Percentiles rank a stretch among this genome's conserved stretches.
These are phyloP conservation scores for Macrotus californicus DNA, from an alignment of 2,113 vertebrate species.

Conservation along the genomic window DNA sequence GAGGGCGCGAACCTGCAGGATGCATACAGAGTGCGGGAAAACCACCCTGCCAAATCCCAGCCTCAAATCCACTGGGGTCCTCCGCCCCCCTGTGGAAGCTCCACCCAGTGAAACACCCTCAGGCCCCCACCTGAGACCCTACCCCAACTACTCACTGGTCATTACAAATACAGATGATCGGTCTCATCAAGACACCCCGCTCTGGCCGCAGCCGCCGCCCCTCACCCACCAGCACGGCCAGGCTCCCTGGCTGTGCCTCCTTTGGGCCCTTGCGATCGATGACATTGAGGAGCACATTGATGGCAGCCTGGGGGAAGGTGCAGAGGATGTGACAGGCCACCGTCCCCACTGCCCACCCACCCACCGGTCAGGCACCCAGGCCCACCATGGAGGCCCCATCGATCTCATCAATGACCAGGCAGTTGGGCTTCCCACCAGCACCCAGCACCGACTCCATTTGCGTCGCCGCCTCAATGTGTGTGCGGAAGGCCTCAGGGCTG, in stretches of 20 bases:
- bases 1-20: slow-evolving; percentile 87
- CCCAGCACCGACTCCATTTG: slow-evolving; percentile 98
- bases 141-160: slow-evolving; percentile 84
- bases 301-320: slow-evolving; percentile 82
- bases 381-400: slow-evolving; percentile 91
- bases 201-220: slow-evolving; percentile 81
- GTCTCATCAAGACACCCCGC: slow-evolving; percentile 84
- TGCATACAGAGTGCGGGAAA: accelerated
- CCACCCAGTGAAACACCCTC: neutral
- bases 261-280: slow-evolving; percentile 84
- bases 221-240: accelerated
- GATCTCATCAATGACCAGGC: slow-evolving; percentile 96
- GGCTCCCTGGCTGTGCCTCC: slow-evolving; percentile 51
- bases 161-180: slow-evolving; percentile 97
- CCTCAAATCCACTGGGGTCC: neutral
- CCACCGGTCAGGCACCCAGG: neutral
- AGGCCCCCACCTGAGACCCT: neutral
- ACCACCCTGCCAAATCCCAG: neutral
- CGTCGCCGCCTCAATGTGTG: slow-evolving; percentile 91
- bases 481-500: slow-evolving; percentile 91
- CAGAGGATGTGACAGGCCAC: neutral
- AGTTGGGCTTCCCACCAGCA: slow-evolving; percentile 90
- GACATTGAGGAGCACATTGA: slow-evolving; percentile 86
- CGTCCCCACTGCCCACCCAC: accelerated
- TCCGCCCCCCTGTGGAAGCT: neutral